Evolutionary conservation across 2,113 vertebrate species (phyloP), one percentile per base, ranked within the genome.

Genomic region (Columbina picui): DNA sequence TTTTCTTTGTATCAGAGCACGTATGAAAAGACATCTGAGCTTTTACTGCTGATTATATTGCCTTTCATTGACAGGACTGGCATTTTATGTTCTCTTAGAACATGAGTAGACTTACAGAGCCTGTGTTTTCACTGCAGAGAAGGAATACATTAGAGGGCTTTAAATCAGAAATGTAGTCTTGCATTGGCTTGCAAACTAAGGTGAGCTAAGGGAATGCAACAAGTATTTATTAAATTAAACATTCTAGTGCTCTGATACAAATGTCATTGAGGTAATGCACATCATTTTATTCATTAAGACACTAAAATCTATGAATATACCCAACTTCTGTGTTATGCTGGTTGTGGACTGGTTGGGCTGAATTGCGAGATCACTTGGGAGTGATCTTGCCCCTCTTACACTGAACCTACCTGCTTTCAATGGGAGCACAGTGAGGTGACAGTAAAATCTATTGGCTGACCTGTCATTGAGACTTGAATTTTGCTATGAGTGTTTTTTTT

Each of bases 31-130:
- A 70, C 38, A 70, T 29, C n/a, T 55, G 73, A 75, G 69, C 32
- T 84, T 93, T 93, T 89, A 74, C 27, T 78, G 55, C 59, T 70
- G 90, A 84, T 77, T 74, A 25, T 52, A 47, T 45, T 92, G 89
- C 67, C 38, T 88, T 90, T 83, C 76, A 59, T 65, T 84, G 78
- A 59, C 76, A 93, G 55, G 50, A 59, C 50, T 53, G 68, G 79
- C 45, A 61, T 87, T 93, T 92, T 90, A 82, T 79, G 55, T 77
- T 90, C 59, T 82, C 50, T 50, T 95, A 67, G 41, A 45, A n/a
- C 79, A 49, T 1, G 19, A 73, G 45, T 6, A 70, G 60, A 47
- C 60, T 89, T 49, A 14, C 1, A 82, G 61, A 76, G 38, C 18
- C 39, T 70, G 30, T 55, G 59, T 77, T 92, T 80, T 74, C 55